Evolutionary conservation across 2,888 invertebrate genomes (phyloP), one percentile per base, ranked within the genome.

Genomic region (Scaeva pyrastri): DNA sequence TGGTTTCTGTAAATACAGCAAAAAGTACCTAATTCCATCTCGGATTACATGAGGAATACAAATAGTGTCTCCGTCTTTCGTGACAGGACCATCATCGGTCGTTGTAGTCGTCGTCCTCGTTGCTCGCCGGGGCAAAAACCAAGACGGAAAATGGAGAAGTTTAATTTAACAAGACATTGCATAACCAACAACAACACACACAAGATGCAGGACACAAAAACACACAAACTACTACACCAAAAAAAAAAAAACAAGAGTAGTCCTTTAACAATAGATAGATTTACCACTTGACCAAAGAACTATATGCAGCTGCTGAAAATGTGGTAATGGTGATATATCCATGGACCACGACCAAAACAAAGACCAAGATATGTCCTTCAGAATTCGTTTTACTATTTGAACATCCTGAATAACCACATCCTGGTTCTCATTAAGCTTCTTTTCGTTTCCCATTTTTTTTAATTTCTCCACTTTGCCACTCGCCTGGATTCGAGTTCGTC

Each of bases 281-380:
- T 79, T 71, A 71, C 43, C 66, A 84, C 71, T 84, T 79, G 74
- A 72, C 75, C 60, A 68, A 78, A 83, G 31, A 45, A 14, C 31
- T 39, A 21, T 50, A 56, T 68, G 58, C 48, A 55, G 55, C 48
- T 64, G 60, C 26, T 50, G 68, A 36, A 43, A 36, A 45, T 73
- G 50, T 68, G 68, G 39, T 52, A 39, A 39, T n/a, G 52, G 21
- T 31, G 31, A 31, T 31, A 31, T 31, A 31, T 5, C n/a, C n/a
- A n/a, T n/a, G n/a, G n/a, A n/a, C n/a, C n/a, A n/a, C n/a, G n/a
- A n/a, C n/a, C n/a, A n/a, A n/a, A n/a, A n/a, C n/a, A n/a, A n/a
- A 19, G 36, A 36, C 78, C 19, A 19, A 58, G 41, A 8, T 31
- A 31, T 43, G 84, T 71, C 72, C 58, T 80, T 78, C 52, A 60